A percentile compares a stretch with the other conserved stretches of the same genome.
Evolutionary conservation across 2,113 vertebrate genomes (phyloP).

Genomic region (Hyaena hyaena): DNA sequence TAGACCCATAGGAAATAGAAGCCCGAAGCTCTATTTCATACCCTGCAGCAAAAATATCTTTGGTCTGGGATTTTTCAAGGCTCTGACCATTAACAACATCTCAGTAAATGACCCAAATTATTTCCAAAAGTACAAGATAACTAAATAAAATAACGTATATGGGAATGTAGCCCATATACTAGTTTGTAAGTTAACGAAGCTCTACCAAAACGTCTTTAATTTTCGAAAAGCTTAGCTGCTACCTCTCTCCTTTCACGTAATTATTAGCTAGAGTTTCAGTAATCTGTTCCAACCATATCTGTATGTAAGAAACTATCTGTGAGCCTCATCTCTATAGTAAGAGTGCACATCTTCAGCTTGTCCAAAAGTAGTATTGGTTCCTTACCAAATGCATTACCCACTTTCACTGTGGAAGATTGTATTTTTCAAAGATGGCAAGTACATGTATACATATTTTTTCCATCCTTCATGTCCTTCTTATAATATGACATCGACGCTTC

Average conservation of each 20-base stretch:
- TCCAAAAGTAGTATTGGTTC: not conserved
- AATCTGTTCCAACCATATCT: not conserved
- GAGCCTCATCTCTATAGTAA: not conserved
- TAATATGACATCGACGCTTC: not conserved
- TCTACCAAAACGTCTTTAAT: not conserved
- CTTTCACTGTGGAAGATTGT: not conserved
- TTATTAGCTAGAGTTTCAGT: not conserved
- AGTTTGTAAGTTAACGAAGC: not conserved
- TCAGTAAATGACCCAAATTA: not conserved
- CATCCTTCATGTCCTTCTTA: not conserved
- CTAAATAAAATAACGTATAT: not conserved
- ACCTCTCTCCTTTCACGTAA: not conserved
- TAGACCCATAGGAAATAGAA: not conserved
- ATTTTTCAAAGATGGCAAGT: not conserved
- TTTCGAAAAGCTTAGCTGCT: not conserved
- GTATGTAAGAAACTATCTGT: not conserved
- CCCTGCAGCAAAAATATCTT: not conserved
- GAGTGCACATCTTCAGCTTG: not conserved
- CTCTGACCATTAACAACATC: constrained; percentile 4
- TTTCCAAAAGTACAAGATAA: not conserved
- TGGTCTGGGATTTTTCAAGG: constrained; percentile 11
- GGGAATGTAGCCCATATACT: constrained; percentile 1
- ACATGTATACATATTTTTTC: too few relatives aligned
- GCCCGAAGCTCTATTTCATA: not conserved
- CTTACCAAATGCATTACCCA: not conserved